phyloP scores from a whole-genome alignment of 2,888 invertebrate genomes.

The Poecilus cupreus region DNA sequence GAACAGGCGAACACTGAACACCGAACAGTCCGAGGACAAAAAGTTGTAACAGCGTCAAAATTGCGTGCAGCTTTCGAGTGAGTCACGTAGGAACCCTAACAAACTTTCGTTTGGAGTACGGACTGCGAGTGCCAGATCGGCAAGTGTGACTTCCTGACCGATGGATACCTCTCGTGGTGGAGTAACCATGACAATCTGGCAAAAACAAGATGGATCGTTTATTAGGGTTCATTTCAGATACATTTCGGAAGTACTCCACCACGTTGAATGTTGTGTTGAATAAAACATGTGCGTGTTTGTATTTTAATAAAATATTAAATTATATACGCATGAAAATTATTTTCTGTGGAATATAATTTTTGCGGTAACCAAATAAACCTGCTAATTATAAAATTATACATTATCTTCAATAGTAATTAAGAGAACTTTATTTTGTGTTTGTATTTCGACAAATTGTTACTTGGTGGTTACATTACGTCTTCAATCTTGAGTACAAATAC shows the following conservation, averaged over 20 bases:
- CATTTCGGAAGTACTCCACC: background rate
- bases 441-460: too few relatives aligned
- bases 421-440: too few relatives aligned
- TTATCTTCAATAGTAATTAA: too few relatives aligned
- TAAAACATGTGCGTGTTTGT: background rate
- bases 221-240: constrained; percentile 10
- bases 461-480: too few relatives aligned
- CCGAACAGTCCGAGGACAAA: constrained; percentile 26
- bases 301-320: background rate
- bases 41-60: constrained; percentile 33
- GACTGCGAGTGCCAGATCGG: constrained; percentile 1
- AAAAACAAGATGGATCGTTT: constrained; percentile 56
- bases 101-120: constrained; percentile 29
- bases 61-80: constrained; percentile 22
- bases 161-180: constrained; percentile 1
- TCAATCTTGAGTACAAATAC: too few relatives aligned
- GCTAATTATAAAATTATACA: too few relatives aligned
- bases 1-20: background rate
- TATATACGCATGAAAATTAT: too few relatives aligned
- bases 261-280: background rate
- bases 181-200: constrained; percentile 26
- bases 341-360: too few relatives aligned
- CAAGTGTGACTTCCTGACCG: constrained; percentile 27
- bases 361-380: too few relatives aligned
- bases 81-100: constrained; percentile 25